phyloP scores from a whole-genome alignment of 1,140 invertebrate genomes.

The Brachionus sp. region DNA sequence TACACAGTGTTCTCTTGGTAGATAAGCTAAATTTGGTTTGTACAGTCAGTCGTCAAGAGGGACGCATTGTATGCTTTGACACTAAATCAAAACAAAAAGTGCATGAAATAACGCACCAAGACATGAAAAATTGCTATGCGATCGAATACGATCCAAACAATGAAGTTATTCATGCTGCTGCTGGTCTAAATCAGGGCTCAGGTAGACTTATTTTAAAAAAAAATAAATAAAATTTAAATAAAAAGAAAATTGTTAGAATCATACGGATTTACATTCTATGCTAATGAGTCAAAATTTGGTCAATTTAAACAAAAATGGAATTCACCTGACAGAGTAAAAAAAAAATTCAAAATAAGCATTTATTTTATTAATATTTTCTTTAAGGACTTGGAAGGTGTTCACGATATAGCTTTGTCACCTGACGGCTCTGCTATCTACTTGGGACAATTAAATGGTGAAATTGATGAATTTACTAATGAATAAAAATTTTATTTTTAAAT shows the following conservation, averaged over 20 bases:
- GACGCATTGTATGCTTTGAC: constrained; percentile 44
- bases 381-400: background rate
- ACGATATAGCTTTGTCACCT: constrained; percentile 9
- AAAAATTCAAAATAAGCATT: background rate
- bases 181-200: constrained; percentile 1
- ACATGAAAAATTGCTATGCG: constrained; percentile 42
- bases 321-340: background rate
- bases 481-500: background rate
- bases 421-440: background rate
- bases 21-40: constrained; percentile 21
- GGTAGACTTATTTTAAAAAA: background rate
- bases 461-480: constrained; percentile 44
- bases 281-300: background rate
- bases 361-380: background rate
- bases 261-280: constrained; percentile 36
- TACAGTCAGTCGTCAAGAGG: constrained; percentile 43
- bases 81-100: background rate
- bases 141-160: constrained; percentile 40
- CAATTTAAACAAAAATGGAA: constrained; percentile 43
- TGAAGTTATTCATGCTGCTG: constrained; percentile 21
- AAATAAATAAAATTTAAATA: background rate
- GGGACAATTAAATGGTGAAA: constrained; percentile 40
- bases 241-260: background rate
- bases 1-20: background rate
- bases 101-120: background rate